Evolutionary conservation across 2,113 vertebrate species (phyloP), one percentile per base, ranked within the genome.

Genomic region (Dissostichus mawsoni): DNA sequence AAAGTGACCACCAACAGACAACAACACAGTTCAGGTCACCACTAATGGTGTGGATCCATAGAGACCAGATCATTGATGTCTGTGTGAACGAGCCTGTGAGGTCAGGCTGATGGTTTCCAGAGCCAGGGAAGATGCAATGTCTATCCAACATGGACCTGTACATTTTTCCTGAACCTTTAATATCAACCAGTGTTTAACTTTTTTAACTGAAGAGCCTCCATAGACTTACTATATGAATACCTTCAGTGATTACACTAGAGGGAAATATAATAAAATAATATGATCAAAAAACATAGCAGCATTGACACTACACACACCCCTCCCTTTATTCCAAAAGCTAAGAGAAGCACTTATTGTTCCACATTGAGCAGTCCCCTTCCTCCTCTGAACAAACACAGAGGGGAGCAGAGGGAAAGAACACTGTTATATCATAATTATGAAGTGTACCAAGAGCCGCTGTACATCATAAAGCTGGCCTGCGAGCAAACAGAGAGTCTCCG

Each of bases 31-130:
- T 52, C 57, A 58, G 51, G 25, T 45, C 17, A 64, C 33, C 2
- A 67, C 18, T 74, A 70, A 72, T 16, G 47, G 12, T 88, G 89
- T 87, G 80, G 74, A 82, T 92, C 84, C 47, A 90, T 88, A 84
- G 11, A 61, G 7, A 69, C 12, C 8, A 20, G 47, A 41, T 76
- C 64, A 64, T 8, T 77, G 69, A 74, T 55, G 11, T 70, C 53
- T 44, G 62, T 59, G 52, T 61, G 45, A 68, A 79, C 51, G 64
- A 80, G 68, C 50, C 78, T 55, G 71, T 48, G 51, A 74, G 76
- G 55, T 73, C 69, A 52, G 12, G 29, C 48, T 50, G 72, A 12
- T 63, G 45, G 65, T 81, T 56, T 73, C 16, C 13, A 77, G 63
- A 79, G n/a, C 9, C 44, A 81, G 10, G 12, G 3, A 33, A 33